phyloP scores from a whole-genome alignment of 2,888 invertebrate species.

The Phortica okadai region DNA sequence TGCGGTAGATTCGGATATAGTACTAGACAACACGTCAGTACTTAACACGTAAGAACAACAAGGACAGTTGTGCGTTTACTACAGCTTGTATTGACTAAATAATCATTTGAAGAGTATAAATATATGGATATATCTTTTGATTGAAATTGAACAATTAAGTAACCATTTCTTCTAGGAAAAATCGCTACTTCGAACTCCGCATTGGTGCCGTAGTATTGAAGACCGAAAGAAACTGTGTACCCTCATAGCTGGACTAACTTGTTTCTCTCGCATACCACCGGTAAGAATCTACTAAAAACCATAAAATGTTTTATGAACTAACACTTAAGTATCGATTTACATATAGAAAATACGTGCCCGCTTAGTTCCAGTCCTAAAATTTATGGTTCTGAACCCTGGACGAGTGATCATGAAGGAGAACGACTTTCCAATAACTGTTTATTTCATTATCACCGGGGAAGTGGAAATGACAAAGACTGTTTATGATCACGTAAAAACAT shows the following conservation, averaged over 20 bases:
- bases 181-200: slow-evolving; percentile 79
- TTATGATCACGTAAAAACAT: slow-evolving; percentile 65
- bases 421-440: slow-evolving; percentile 80
- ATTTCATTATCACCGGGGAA: slow-evolving; percentile 82
- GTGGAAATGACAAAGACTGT: slow-evolving; percentile 65
- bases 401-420: slow-evolving; percentile 81
- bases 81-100: too few species aligned
- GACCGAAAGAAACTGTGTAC: slow-evolving; percentile 80
- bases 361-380: slow-evolving; percentile 80
- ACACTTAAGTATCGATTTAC: slow-evolving; percentile 37
- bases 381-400: slow-evolving; percentile 80
- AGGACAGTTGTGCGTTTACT: too few species aligned
- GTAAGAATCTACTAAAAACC: slow-evolving; percentile 59
- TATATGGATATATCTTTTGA: neutral
- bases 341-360: slow-evolving; percentile 79
- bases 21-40: too few species aligned
- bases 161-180: slow-evolving; percentile 78
- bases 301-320: too few species aligned
- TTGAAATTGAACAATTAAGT: neutral
- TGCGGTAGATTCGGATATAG: too few species aligned
- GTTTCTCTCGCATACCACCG: slow-evolving; percentile 80
- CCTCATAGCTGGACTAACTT: slow-evolving; percentile 80
- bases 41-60: too few species aligned
- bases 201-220: slow-evolving; percentile 78
- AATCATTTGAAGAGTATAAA: neutral